phyloP scores from a whole-genome alignment of 23 tunicate genomes.

The Styela plicata region DNA sequence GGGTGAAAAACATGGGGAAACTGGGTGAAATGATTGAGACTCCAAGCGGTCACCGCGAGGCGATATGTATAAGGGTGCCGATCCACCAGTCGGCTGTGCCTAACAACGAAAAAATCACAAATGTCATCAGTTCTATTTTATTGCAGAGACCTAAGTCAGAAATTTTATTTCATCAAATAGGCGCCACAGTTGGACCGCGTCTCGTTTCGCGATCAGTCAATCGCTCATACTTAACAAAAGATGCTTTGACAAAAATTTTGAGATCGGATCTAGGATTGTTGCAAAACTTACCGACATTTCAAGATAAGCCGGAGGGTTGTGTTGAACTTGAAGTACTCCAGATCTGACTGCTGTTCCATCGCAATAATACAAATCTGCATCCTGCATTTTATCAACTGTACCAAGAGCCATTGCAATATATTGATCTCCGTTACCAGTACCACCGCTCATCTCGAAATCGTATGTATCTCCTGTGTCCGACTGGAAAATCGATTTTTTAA shows the following conservation, averaged over 20 bases:
- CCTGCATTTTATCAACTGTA: constrained; percentile 7
- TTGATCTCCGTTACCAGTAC: constrained; percentile 14
- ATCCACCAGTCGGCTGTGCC: no score
- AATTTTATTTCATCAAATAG: no score
- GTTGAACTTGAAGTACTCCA: constrained; percentile 3
- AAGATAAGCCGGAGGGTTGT: constrained; percentile 9
- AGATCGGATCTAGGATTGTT: no score
- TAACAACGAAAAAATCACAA: not conserved
- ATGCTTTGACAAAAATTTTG: no score
- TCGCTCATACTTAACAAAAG: no score
- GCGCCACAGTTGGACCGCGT: no score
- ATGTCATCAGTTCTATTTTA: not conserved
- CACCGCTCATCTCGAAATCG: constrained; percentile 25
- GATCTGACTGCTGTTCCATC: constrained; percentile 20
- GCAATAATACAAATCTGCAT: constrained; percentile 33
- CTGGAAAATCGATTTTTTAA: no score
- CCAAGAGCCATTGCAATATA: constrained; percentile 29
- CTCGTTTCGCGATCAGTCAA: no score
- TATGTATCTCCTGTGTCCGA: not conserved
- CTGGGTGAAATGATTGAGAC: no score
- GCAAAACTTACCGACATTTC: constrained; percentile 4
- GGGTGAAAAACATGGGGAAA: no score
- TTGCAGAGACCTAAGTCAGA: not conserved
- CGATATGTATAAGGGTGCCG: no score
- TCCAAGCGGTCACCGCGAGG: no score